Conservation (phyloP, 2,888 invertebrate genomes). For the Acronicta alni region DNA sequence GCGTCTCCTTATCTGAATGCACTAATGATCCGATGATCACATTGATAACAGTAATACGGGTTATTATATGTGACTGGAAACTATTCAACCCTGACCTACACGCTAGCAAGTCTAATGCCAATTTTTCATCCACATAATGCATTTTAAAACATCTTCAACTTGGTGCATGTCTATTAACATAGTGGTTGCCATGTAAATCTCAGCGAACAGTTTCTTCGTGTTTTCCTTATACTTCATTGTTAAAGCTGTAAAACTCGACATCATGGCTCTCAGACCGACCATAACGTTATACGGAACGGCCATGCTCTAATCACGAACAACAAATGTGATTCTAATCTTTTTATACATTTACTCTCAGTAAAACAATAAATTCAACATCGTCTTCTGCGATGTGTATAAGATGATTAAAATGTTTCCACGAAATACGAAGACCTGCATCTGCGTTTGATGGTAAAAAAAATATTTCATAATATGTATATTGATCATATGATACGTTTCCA, state of each 20-base stretch:
- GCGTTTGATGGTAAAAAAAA: too few relatives aligned
- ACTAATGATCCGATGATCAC: conserved; percentile 6
- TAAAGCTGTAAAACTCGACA: conserved; percentile 41
- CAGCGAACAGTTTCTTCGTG: conserved; percentile 18
- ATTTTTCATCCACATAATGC: conserved; percentile 21
- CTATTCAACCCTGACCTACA: conserved; percentile 28
- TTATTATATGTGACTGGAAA: conserved; percentile 17
- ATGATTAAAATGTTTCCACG: conserved; percentile 7
- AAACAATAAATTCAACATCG: conserved; percentile 18
- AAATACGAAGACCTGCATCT: too few relatives aligned
- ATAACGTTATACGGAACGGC: conserved; percentile 36
- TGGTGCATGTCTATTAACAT: conserved; percentile 23
- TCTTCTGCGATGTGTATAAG: conserved; percentile 8
- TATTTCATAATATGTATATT: too few relatives aligned
- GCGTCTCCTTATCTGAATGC: conserved; percentile 10
- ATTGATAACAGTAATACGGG: conserved; percentile 32
- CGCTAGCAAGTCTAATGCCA: conserved; percentile 5
- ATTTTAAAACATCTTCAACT: conserved; percentile 28
- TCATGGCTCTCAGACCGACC: conserved; percentile 29
- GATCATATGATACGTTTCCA: too few relatives aligned
- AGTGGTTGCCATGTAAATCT: conserved; percentile 27
- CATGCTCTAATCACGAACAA: conserved; percentile 42
- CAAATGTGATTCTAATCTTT: conserved; percentile 38
- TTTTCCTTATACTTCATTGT: conserved; percentile 54
- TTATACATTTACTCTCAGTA: conserved; percentile 23